These are phyloP conservation scores for Musca domestica DNA, from an alignment of 1,140 invertebrate genomes.

Conservation along the genomic window DNA sequence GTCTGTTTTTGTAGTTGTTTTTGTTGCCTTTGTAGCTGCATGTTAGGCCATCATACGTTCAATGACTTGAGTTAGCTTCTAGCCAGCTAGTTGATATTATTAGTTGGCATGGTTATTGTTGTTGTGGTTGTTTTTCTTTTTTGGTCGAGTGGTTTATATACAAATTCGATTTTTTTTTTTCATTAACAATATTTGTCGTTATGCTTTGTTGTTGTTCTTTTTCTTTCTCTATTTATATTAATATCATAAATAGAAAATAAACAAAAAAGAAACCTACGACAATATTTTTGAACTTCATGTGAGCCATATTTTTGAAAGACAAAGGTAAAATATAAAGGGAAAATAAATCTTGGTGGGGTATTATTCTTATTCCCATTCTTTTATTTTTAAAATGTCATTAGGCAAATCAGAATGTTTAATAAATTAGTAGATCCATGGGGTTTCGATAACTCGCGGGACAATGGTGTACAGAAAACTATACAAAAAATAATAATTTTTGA, in stretches of 20 bases:
- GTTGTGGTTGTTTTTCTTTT: background rate
- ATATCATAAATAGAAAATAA: slow-evolving; percentile 16
- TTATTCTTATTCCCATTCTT: background rate
- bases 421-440: no score
- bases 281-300: slow-evolving; percentile 11
- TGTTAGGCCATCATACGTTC: slow-evolving; percentile 16
- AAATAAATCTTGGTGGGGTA: background rate
- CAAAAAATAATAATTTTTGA: no score
- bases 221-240: slow-evolving; percentile 4
- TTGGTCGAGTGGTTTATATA: background rate
- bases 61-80: slow-evolving; percentile 7
- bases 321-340: background rate
- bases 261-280: slow-evolving; percentile 12
- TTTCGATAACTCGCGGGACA: no score
- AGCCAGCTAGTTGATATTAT: no score
- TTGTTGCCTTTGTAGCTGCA: no score
- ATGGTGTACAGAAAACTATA: no score
- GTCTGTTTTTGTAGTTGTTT: no score
- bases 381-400: no score
- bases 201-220: background rate
- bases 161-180: background rate
- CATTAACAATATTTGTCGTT: background rate
- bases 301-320: background rate
- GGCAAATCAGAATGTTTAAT: no score
- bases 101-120: background rate